Evolutionary conservation across 2,797 vertebrate genomes (phyloP).

Genomic region (Semaprochilodus insignis): DNA sequence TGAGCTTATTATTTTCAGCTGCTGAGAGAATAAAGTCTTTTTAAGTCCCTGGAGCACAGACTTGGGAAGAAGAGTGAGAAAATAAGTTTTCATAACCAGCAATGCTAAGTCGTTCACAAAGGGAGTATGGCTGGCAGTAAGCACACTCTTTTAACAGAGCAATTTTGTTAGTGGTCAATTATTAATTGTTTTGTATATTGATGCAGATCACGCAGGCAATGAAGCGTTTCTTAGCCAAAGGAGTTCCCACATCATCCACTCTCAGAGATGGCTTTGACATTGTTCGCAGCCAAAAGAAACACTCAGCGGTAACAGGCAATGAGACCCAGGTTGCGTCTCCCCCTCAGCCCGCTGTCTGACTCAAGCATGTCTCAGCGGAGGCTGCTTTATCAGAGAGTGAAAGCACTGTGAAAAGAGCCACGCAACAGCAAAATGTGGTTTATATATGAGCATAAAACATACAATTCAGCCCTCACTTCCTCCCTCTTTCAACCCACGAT

Average conservation of each 20-base stretch:
- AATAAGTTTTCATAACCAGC: background rate
- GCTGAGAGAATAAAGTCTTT: background rate
- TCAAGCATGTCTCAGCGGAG: background rate
- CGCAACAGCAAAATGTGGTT: conserved; percentile 61
- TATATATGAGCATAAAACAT: conserved; percentile 70
- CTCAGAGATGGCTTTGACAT: conserved; percentile 37
- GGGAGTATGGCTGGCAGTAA: background rate
- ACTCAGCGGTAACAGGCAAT: conserved; percentile 29
- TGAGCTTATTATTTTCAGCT: background rate
- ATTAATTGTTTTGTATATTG: background rate
- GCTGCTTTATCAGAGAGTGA: conserved; percentile 29
- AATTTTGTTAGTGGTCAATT: conserved; percentile 12
- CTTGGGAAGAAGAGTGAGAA: background rate
- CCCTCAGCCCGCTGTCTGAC: conserved; percentile 31
- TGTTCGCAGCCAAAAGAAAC: conserved; percentile 44
- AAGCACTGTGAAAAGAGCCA: conserved; percentile 27
- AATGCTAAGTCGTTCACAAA: background rate
- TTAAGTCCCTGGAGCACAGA: background rate
- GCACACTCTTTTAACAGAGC: background rate
- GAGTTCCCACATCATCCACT: conserved; percentile 27
- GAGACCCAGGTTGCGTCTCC: conserved; percentile 14
- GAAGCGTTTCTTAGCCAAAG: conserved; percentile 28
- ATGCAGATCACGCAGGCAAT: background rate
- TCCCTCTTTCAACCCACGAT: conserved; percentile 40
- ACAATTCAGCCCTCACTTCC: conserved; percentile 41